Evolutionary conservation across 2,797 vertebrate species (phyloP).

Genomic region (Peromyscus attwateri): DNA sequence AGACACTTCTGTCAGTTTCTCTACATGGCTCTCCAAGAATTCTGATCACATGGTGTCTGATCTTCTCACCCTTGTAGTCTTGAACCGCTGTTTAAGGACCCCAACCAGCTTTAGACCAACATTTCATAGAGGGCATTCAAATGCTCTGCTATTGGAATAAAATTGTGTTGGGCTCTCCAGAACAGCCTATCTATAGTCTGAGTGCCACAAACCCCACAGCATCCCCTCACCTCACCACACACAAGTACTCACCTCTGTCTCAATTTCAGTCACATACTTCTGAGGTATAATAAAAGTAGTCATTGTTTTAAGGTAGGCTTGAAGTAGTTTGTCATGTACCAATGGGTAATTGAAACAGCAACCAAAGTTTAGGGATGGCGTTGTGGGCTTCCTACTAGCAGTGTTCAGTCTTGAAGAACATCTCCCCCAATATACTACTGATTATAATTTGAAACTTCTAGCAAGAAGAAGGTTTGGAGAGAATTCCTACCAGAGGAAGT

Average conservation of each 20-base stretch:
- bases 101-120: neutral
- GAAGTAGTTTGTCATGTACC: neutral
- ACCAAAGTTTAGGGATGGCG: neutral
- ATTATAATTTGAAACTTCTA: constrained; percentile 42
- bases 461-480: constrained; percentile 37
- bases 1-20: neutral
- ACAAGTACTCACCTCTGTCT: neutral
- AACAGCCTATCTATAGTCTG: neutral
- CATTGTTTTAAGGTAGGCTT: constrained; percentile 31
- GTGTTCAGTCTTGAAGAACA: neutral
- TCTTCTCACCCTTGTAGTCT: neutral
- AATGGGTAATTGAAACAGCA: constrained; percentile 26
- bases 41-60: neutral
- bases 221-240: neutral
- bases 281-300: constrained; percentile 40
- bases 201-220: neutral
- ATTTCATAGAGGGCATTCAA: neutral
- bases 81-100: neutral
- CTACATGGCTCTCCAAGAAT: neutral
- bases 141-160: neutral
- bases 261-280: neutral
- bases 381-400: neutral
- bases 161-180: neutral
- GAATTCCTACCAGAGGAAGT: constrained; percentile 60
- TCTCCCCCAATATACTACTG: neutral